Conservation (phyloP, 2,113 vertebrate species). For the Noturus placidus region DNA sequence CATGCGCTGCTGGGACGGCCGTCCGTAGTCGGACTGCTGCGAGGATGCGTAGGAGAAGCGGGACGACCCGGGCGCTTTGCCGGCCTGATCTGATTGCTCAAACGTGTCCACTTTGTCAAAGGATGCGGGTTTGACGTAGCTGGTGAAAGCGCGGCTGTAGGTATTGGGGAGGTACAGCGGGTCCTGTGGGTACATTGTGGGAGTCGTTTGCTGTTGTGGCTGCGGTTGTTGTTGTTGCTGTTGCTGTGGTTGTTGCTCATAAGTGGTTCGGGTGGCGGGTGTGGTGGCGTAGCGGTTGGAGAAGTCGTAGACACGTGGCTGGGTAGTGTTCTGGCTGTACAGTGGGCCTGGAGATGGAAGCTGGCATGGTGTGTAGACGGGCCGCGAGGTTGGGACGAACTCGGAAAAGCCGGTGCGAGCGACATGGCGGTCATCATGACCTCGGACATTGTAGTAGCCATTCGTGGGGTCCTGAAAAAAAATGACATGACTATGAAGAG, state of each 20-base stretch:
- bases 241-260: slow-evolving; percentile 76
- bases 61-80: slow-evolving; percentile 77
- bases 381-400: slow-evolving; percentile 73
- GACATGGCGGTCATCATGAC: slow-evolving; percentile 77
- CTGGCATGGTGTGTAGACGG: slow-evolving; percentile 76
- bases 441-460: slow-evolving; percentile 89
- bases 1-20: slow-evolving; percentile 82
- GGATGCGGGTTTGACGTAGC: slow-evolving; percentile 80
- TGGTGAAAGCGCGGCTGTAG: slow-evolving; percentile 83
- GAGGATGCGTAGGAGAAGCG: slow-evolving; percentile 85
- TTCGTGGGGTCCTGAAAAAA: slow-evolving; percentile 83
- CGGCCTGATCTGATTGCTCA: slow-evolving; percentile 78
- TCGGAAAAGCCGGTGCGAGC: slow-evolving; percentile 78
- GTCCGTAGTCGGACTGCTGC: slow-evolving; percentile 79
- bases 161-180: slow-evolving; percentile 79
- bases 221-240: slow-evolving; percentile 68
- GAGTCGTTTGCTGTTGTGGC: slow-evolving; percentile 60
- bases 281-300: slow-evolving; percentile 76
- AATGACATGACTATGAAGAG: neutral
- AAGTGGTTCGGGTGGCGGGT: slow-evolving; percentile 69
- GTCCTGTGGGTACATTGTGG: slow-evolving; percentile 72
- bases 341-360: slow-evolving; percentile 71
- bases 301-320: slow-evolving; percentile 80
- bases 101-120: slow-evolving; percentile 80
- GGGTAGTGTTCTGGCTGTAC: slow-evolving; percentile 71